Percentiles rank a stretch among this genome's conserved stretches.
Evolutionary conservation across 2,888 invertebrate genomes (phyloP).

Genomic region (Cataglyphis altisquamis): DNA sequence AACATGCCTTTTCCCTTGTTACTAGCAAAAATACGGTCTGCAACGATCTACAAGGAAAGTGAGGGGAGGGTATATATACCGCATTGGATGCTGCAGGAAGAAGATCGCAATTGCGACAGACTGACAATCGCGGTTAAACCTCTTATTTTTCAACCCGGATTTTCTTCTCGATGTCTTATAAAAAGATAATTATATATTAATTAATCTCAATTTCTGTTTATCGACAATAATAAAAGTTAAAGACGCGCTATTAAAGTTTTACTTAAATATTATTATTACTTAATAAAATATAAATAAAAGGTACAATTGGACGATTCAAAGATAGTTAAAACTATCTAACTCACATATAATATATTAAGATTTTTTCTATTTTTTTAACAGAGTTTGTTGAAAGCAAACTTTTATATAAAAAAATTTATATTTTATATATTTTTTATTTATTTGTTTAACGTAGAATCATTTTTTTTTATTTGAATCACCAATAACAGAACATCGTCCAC

Average conservation of each 20-base stretch:
- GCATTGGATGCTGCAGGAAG: constrained; percentile 57
- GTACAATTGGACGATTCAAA: not conserved
- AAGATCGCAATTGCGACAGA: constrained; percentile 50
- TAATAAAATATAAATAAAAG: constrained; percentile 6
- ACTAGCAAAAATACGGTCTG: constrained; percentile 41
- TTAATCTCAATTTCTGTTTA: not conserved
- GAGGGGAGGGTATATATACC: constrained; percentile 45
- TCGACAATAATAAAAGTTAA: not conserved
- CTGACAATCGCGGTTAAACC: constrained; percentile 15
- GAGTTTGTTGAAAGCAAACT: not conserved
- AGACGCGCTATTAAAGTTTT: not conserved
- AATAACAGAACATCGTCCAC: not conserved
- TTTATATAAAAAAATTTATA: not conserved
- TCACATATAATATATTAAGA: not conserved
- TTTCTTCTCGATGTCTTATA: not conserved
- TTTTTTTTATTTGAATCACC: not conserved
- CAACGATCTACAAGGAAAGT: constrained; percentile 16
- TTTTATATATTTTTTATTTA: not conserved
- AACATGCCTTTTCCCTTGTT: constrained; percentile 50
- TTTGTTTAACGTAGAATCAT: not conserved
- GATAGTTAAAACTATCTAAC: not conserved
- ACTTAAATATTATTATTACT: not conserved
- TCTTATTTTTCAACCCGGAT: constrained; percentile 18
- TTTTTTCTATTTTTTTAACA: not conserved
- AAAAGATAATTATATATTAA: not conserved